Conservation (phyloP, 2,888 invertebrate species). For the Coleophora deauratella region DNA sequence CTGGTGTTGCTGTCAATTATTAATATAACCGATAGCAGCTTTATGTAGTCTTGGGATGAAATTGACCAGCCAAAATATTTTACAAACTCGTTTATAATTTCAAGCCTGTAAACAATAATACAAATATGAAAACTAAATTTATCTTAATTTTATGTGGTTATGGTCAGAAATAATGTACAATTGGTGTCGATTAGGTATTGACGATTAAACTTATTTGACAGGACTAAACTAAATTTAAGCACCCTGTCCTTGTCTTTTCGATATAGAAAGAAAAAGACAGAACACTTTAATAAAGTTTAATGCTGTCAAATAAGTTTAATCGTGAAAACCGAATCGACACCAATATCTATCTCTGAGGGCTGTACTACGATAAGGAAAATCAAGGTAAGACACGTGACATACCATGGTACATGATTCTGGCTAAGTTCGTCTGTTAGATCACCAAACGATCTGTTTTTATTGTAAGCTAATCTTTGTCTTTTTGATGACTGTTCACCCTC, state of each 20-base stretch:
- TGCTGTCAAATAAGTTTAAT: too few relatives aligned
- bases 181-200: too few relatives aligned
- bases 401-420: constrained; percentile 53
- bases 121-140: background rate
- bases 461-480: constrained; percentile 35
- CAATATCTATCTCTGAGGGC: too few relatives aligned
- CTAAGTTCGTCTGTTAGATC: constrained; percentile 50
- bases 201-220: too few relatives aligned
- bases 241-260: too few relatives aligned
- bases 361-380: too few relatives aligned
- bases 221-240: too few relatives aligned
- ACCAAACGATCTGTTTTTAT: constrained; percentile 42
- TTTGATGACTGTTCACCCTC: constrained; percentile 33
- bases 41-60: constrained; percentile 30
- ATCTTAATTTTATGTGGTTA: too few relatives aligned
- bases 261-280: too few relatives aligned
- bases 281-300: too few relatives aligned
- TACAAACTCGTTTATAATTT: constrained; percentile 41
- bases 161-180: too few relatives aligned
- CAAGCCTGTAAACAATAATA: constrained; percentile 41
- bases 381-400: constrained; percentile 18
- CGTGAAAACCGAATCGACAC: too few relatives aligned
- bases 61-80: constrained; percentile 34
- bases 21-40: constrained; percentile 33
- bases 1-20: constrained; percentile 29